Conservation (phyloP, 1,140 invertebrate genomes). For the Popillia japonica region DNA sequence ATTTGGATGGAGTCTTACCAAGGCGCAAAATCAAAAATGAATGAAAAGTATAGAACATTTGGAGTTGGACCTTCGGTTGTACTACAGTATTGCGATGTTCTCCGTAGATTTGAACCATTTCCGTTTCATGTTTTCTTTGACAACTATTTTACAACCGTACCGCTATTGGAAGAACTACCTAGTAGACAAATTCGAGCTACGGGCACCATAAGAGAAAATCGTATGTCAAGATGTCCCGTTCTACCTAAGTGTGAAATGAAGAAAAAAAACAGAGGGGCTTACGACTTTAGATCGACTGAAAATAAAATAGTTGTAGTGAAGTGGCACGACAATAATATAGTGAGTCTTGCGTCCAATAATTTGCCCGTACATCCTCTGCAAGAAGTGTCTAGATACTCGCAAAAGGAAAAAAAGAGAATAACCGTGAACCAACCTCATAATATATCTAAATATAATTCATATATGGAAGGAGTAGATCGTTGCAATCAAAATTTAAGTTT, state of each 20-base stretch:
- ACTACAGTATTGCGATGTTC: not conserved
- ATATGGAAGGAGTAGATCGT: not conserved
- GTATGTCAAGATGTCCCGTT: not conserved
- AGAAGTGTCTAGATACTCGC: not conserved
- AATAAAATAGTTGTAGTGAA: not conserved
- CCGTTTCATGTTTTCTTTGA: not conserved
- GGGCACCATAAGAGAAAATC: not conserved
- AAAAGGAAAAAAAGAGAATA: not conserved
- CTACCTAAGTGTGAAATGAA: not conserved
- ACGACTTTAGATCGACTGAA: not conserved
- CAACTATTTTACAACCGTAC: not conserved
- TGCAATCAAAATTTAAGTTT: no score
- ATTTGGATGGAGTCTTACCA: not conserved
- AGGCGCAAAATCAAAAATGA: not conserved
- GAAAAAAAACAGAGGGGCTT: not conserved
- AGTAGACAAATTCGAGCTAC: not conserved
- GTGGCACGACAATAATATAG: not conserved
- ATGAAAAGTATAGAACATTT: not conserved
- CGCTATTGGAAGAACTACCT: not conserved
- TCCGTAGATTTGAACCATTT: not conserved
- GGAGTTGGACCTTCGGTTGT: not conserved
- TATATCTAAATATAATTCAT: not conserved
- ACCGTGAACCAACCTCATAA: not conserved
- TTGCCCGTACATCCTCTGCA: not conserved
- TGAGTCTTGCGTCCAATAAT: not conserved